These are phyloP conservation scores for Corythaixoides concolor DNA, from an alignment of 2,113 vertebrate species.

Conservation along the genomic window DNA sequence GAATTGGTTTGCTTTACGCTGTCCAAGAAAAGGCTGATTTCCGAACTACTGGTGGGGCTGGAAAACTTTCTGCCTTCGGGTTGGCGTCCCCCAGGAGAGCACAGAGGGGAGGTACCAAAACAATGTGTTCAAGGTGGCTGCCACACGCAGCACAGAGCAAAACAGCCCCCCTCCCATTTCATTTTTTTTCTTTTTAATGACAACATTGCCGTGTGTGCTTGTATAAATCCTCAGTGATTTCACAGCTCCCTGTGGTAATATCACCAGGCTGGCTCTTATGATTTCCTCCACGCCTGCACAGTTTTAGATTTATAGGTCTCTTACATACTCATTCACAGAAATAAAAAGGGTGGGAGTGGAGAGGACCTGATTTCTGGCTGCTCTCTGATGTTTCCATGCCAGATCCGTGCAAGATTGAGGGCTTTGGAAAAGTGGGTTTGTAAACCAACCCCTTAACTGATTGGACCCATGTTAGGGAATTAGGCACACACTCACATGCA, in stretches of 20 bases:
- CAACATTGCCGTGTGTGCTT: neutral
- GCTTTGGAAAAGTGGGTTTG: neutral
- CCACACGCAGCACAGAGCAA: conserved; percentile 12
- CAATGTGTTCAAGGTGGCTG: neutral
- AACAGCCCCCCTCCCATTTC: neutral
- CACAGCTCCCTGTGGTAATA: conserved; percentile 36
- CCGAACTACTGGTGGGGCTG: neutral
- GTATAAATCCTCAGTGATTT: conserved; percentile 62
- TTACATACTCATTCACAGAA: conserved; percentile 60
- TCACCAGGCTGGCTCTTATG: conserved; percentile 50
- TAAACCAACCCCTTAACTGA: conserved; percentile 19
- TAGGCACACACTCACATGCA: neutral
- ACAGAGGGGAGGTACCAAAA: neutral
- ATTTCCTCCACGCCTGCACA: conserved; percentile 52
- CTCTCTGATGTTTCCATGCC: conserved; percentile 24
- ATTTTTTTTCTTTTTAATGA: neutral
- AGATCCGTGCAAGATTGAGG: neutral
- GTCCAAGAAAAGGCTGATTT: neutral
- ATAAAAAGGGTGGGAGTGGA: conserved; percentile 36
- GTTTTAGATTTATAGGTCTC: conserved; percentile 62
- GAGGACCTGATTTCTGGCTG: conserved; percentile 43
- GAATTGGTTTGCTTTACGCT: neutral
- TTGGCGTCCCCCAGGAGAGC: neutral
- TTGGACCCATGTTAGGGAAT: neutral
- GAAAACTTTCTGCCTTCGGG: neutral